Evolutionary conservation across 2,797 vertebrate species (phyloP).

Genomic region (Oreortyx pictus): DNA sequence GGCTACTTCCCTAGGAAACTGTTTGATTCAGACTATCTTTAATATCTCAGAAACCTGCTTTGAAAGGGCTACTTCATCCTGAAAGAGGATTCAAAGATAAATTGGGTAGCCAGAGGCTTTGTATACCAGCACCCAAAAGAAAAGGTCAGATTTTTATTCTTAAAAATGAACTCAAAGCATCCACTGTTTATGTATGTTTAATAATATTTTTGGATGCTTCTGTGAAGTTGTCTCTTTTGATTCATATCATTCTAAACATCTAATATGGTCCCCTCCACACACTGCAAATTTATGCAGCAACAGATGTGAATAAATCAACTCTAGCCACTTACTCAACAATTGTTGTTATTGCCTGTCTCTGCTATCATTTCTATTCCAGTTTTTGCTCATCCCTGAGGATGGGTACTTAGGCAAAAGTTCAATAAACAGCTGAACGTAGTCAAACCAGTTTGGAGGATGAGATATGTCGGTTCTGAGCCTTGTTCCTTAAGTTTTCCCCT

Average conservation of each 20-base stretch:
- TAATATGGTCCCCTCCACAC: neutral
- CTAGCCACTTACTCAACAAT: neutral
- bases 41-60: slow-evolving; percentile 34
- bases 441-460: neutral
- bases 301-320: neutral
- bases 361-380: neutral
- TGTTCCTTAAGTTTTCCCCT: neutral
- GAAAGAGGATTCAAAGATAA: slow-evolving; percentile 24
- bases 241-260: neutral
- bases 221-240: neutral
- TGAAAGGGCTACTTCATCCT: slow-evolving; percentile 3
- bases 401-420: neutral
- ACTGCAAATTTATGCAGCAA: neutral
- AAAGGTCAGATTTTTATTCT: neutral
- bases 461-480: neutral
- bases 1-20: slow-evolving; percentile 30
- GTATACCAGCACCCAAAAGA: neutral
- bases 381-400: neutral
- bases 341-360: neutral
- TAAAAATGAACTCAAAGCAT: neutral
- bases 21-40: slow-evolving; percentile 10
- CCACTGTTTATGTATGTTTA: neutral
- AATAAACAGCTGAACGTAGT: neutral
- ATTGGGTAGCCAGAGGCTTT: neutral
- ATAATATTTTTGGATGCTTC: neutral